Evolutionary conservation across 2,888 invertebrate species (phyloP), one percentile per base, ranked within the genome.

Genomic region (Achlya flavicornis): DNA sequence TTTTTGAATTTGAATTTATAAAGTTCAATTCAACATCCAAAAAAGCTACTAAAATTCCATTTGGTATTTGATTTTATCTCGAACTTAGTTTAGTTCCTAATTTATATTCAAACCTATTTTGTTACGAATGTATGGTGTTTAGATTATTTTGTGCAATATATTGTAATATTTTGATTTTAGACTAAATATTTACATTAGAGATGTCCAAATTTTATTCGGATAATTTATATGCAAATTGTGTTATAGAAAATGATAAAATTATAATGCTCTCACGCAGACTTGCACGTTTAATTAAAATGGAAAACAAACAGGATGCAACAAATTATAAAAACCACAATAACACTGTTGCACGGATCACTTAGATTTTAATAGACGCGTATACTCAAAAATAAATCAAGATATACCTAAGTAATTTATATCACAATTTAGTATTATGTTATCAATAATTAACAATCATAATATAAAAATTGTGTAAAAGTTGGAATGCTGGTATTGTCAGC

Each of bases 61-160:
- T 58, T 58, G 8, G 35, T 38, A 38, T 58, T 58, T 48, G 48
- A 53, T 19, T 38, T 35, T 58, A 38, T 58, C 58, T 58, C 58
- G 6, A 58, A 35, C n/a, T 58, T 58, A 58, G 35, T 38, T 14
- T 58, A 58, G 58, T 35, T 35, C 35, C 35, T 58, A 58, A 35
- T 38, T 35, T 58, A 33, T 35, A 58, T 58, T 35, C 16, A 53
- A 53, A 10, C 16, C n/a, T 53, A 53, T 53, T 53, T 53, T 53
- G 19, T 53, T 53, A 53, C 53, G n/a, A 53, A 53, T 53, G 19
- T 53, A 19, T 53, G 11, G n/a, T 53, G 10, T 53, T 53, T 53
- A 53, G 53, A 58, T 35, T 38, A 38, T 58, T 35, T 58, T 38
- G 11, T 58, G 58, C 58, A 58, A 58, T 58, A 33, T n/a, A 41